Evolutionary conservation across 2,888 invertebrate genomes (phyloP).

Genomic region (Glomeris marginata): DNA sequence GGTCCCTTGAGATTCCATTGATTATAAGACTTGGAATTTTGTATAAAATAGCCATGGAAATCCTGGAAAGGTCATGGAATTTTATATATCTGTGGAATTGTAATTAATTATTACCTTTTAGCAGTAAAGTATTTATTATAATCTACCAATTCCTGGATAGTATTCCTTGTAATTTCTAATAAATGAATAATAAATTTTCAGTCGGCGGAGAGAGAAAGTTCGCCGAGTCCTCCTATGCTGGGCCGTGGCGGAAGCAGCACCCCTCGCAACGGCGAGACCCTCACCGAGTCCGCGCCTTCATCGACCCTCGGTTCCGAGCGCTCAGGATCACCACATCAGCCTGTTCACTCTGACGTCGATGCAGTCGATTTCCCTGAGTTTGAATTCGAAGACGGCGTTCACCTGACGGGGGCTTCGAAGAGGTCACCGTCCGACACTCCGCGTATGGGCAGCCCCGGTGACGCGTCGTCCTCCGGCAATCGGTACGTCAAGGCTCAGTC

Average conservation of each 20-base stretch:
- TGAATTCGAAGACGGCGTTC: constrained; percentile 17
- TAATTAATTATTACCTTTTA: too few species aligned
- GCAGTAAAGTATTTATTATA: too few species aligned
- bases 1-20: too few species aligned
- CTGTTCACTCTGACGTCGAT: too few species aligned
- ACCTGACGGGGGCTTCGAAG: background rate
- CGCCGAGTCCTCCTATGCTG: background rate
- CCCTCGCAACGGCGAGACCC: background rate
- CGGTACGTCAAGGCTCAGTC: constrained; percentile 19
- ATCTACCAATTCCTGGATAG: too few species aligned
- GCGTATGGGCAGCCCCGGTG: constrained; percentile 13
- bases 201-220: background rate
- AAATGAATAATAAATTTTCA: constrained; percentile 2
- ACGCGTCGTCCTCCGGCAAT: constrained; percentile 13
- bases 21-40: too few species aligned
- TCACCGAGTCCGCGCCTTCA: background rate
- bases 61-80: too few species aligned
- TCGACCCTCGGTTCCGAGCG: too few species aligned
- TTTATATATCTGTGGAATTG: too few species aligned
- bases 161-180: background rate
- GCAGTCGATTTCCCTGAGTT: constrained; percentile 19
- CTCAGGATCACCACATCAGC: too few species aligned
- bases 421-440: constrained; percentile 1
- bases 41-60: too few species aligned
- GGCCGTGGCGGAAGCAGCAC: constrained; percentile 4